Evolutionary conservation across 1,140 invertebrate species (phyloP), one percentile per base, ranked within the genome.

Genomic region (Bombus picipes): DNA sequence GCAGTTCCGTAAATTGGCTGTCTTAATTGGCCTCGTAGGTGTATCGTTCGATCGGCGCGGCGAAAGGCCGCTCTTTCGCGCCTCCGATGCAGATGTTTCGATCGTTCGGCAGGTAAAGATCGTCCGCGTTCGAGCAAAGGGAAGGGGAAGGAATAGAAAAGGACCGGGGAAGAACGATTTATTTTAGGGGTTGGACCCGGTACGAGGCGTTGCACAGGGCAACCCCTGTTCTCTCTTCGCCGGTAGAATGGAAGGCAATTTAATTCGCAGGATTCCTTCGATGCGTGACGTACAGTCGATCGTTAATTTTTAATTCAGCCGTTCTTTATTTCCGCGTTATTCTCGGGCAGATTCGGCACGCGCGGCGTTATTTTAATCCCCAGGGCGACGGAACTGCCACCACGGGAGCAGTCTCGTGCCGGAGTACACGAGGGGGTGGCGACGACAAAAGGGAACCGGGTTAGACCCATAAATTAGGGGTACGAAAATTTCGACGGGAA

Each of bases 271-370:
- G 73, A 89, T 83, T 89, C 88, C 81, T 89, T 59, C 88, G 88
- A 89, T 80, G 84, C 88, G 88, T 89, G 85, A 89, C 88, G 84
- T 57, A 83, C 77, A 88, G 53, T 10, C 41, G 81, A 84, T 89
- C 88, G 88, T 89, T 89, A 89, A 89, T 89, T 89, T 89, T 89
- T 89, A 90, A 90, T 90, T 89, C 88, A 39, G 8, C 70, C 62
- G 78, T 72, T 86, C 43, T 88, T 82, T 80, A 88, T 66, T 76
- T 74, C 41, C 79, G 43, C 88, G 68, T 70, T 4, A 28, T n/a
- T 59, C 59, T 34, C 37, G 84, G 78, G 88, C 84, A 75, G 88
- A 89, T 90, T 90, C 89, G 89, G 83, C 86, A 90, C 88, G 89
- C 89, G 88, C 88, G 80, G 62, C 81, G 62, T 88, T 90, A 78